Conservation (phyloP, 92 coral and sea anemone genomes). For the Metridium senile region DNA sequence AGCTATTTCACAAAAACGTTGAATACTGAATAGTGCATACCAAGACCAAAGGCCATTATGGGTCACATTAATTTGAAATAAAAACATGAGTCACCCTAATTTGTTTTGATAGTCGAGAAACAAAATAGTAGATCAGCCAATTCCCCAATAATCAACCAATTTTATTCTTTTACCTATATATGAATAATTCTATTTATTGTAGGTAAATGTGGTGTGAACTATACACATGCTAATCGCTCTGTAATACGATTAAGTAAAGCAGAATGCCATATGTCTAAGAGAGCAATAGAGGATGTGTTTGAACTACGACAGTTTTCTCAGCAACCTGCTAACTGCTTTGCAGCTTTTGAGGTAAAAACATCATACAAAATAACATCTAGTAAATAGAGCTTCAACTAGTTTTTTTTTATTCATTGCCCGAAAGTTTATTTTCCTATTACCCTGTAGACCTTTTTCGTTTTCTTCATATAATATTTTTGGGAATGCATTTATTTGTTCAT, state of each 20-base stretch:
- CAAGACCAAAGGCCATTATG: too few relatives aligned
- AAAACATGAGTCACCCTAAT: too few relatives aligned
- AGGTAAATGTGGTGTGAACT: constrained; percentile 92
- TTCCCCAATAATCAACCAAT: neutral
- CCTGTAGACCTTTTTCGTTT: neutral
- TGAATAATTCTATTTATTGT: neutral
- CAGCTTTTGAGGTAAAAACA: constrained; percentile 73
- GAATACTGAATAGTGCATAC: too few relatives aligned
- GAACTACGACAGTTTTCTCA: constrained; percentile 87
- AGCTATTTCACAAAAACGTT: too few relatives aligned
- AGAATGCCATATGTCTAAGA: constrained; percentile 93
- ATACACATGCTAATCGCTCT: constrained; percentile 80
- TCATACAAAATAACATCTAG: neutral
- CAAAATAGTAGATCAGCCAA: too few relatives aligned
- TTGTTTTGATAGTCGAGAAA: too few relatives aligned
- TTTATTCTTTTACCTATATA: neutral
- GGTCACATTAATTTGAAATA: too few relatives aligned
- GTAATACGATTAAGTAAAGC: constrained; percentile 88
- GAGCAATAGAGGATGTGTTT: constrained; percentile 93
- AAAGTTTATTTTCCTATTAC: neutral
- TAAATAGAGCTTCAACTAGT: neutral
- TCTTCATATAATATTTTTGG: too few relatives aligned
- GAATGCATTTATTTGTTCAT: too few relatives aligned
- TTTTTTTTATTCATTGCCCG: neutral
- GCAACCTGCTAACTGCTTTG: constrained; percentile 98